Evolutionary conservation across 2,113 vertebrate genomes (phyloP), one percentile per base, ranked within the genome.

Genomic region (Cyphomyrus discorhynchus): DNA sequence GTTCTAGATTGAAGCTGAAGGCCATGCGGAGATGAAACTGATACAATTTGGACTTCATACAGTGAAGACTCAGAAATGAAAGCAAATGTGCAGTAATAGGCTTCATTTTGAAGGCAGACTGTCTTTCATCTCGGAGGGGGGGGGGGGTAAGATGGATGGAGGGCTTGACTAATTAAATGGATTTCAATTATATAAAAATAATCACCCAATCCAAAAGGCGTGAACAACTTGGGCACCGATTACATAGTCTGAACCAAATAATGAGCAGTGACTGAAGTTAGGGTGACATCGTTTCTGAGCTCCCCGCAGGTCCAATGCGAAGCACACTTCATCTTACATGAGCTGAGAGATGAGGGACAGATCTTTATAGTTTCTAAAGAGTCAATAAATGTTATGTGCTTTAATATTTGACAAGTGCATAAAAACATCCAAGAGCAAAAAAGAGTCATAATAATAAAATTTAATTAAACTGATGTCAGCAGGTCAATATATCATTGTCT

Each of bases 201-300:
- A 86, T 42, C 24, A 39, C 15, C 31, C 56, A 8, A 58, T 56
- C 50, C 11, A 45, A 31, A 52, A 62, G 86, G 52, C 21, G 5
- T 35, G 31, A 74, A 74, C 27, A 74, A 74, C 70, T 74, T 35
- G 4, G 9, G 31, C 10, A 74, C 11, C 27, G 24, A 31, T 31
- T 35, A 35, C 31, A 74, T 3, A 35, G 70, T 74, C 11, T 39
- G 70, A 74, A 35, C 13, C 91, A 93, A 89, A 91, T 88, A 47
- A 66, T 84, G 87, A 42, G 17, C 24, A 87, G 21, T 1, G 31
- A 74, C 27, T 74, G 31, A 17, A 35, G 31, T 13, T 17, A 74
- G 31, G 70, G 4, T 39, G 35, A 74, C 13, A 74, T 17, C 15
- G 70, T 15, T 11, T 13, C n/a, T 56, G 39, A 47, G 77, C 84